These are phyloP conservation scores for Hypotaenidia okinawae DNA, from an alignment of 2,797 vertebrate genomes.

Conservation along the genomic window DNA sequence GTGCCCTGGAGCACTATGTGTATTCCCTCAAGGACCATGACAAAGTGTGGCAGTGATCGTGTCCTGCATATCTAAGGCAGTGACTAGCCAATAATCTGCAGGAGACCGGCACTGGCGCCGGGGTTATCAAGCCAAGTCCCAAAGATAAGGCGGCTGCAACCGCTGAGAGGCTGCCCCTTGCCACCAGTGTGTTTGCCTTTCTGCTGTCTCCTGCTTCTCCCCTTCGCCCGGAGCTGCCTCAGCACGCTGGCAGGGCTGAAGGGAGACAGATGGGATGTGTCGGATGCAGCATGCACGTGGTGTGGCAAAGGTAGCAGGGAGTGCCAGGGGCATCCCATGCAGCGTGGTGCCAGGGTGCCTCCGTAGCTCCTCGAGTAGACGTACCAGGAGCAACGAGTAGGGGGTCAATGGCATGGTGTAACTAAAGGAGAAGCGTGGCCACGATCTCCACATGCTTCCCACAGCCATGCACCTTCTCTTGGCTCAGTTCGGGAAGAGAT, in stretches of 20 bases:
- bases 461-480: fast-evolving
- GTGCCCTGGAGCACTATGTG: not conserved
- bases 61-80: slow-evolving; percentile 40
- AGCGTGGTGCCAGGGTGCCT: fast-evolving
- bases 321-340: not conserved
- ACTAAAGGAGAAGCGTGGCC: not conserved
- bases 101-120: not conserved
- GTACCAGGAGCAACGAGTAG: fast-evolving
- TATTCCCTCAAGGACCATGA: not conserved
- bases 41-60: slow-evolving; percentile 44
- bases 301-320: not conserved
- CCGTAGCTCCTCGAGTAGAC: fast-evolving
- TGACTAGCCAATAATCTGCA: not conserved
- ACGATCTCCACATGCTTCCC: not conserved
- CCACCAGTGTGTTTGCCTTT: not conserved
- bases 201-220: not conserved
- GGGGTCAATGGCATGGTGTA: not conserved
- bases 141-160: slow-evolving; percentile 21
- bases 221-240: not conserved
- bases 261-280: not conserved
- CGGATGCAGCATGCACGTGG: fast-evolving
- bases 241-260: not conserved
- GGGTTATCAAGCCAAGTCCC: slow-evolving; percentile 46
- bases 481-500: not conserved
- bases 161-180: not conserved